These are phyloP conservation scores for Polyommatus icarus DNA, from an alignment of 2,888 invertebrate species.

Conservation along the genomic window DNA sequence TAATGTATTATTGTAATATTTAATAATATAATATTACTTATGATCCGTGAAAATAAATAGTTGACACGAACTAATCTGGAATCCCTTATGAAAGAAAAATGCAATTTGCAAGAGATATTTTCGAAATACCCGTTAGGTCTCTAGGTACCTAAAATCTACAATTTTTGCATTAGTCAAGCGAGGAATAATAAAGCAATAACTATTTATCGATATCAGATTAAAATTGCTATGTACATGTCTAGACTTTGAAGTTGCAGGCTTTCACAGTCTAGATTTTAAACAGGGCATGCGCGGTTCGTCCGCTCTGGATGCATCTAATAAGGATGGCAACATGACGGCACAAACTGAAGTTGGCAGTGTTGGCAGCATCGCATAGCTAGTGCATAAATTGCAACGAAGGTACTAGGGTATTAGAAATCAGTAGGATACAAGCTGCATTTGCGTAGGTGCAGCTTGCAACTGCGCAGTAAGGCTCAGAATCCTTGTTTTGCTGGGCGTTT, in stretches of 20 bases:
- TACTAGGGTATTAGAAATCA: slow-evolving; percentile 46
- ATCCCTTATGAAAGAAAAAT: too few relatives aligned
- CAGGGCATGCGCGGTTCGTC: slow-evolving; percentile 43
- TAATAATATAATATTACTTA: too few relatives aligned
- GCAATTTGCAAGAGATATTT: too few relatives aligned
- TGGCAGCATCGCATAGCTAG: slow-evolving; percentile 19
- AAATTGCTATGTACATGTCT: slow-evolving; percentile 2
- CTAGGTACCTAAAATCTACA: background rate
- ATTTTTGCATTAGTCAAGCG: background rate
- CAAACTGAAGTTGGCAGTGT: slow-evolving; percentile 38
- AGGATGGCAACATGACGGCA: slow-evolving; percentile 39
- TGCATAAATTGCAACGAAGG: slow-evolving; percentile 45
- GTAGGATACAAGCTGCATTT: slow-evolving; percentile 37
- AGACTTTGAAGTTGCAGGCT: slow-evolving; percentile 11
- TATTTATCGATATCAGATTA: slow-evolving; percentile 28
- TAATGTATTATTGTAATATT: too few relatives aligned
- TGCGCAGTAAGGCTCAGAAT: slow-evolving; percentile 41
- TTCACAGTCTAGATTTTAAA: slow-evolving; percentile 20
- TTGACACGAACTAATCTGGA: too few relatives aligned
- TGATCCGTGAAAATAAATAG: too few relatives aligned
- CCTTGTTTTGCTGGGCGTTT: slow-evolving; percentile 30
- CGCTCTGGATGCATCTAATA: slow-evolving; percentile 37
- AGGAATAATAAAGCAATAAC: background rate
- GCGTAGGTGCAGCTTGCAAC: slow-evolving; percentile 46
- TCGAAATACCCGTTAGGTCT: background rate